Evolutionary conservation across 2,113 vertebrate genomes (phyloP).

Genomic region (Cochlearius cochlearius): DNA sequence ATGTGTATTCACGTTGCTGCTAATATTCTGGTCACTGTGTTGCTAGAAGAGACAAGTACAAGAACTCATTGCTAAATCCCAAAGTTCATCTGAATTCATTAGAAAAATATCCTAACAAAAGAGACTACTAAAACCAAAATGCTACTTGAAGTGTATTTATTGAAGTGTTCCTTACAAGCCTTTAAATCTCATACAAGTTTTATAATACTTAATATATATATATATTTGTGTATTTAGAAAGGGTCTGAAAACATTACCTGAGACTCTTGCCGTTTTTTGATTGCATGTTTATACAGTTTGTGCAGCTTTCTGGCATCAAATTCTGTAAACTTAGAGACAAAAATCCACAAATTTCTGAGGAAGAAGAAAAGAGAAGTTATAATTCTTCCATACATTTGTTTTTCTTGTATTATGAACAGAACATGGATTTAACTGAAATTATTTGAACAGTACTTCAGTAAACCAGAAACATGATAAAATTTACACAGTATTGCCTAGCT

Average conservation of each 20-base stretch:
- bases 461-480: neutral
- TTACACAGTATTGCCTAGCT: neutral
- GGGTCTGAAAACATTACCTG: conserved; percentile 77
- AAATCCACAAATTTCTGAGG: conserved; percentile 96
- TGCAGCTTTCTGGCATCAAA: conserved; percentile 98
- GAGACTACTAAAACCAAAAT: neutral
- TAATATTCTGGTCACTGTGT: conserved; percentile 88
- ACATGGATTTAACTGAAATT: neutral
- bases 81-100: neutral
- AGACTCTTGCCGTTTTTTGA: conserved; percentile 97
- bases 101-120: neutral
- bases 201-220: neutral
- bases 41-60: conserved; percentile 71
- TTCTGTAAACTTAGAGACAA: conserved; percentile 98
- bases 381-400: neutral
- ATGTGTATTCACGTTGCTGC: conserved; percentile 79
- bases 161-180: neutral
- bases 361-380: conserved; percentile 9
- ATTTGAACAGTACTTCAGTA: neutral
- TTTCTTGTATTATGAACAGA: neutral
- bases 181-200: neutral
- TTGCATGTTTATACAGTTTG: conserved; percentile 97
- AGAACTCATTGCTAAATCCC: neutral
- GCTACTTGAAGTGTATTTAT: neutral
- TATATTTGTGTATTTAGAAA: neutral